Conservation (phyloP, 1,140 invertebrate genomes). For the Meloidogyne floridensis region DNA sequence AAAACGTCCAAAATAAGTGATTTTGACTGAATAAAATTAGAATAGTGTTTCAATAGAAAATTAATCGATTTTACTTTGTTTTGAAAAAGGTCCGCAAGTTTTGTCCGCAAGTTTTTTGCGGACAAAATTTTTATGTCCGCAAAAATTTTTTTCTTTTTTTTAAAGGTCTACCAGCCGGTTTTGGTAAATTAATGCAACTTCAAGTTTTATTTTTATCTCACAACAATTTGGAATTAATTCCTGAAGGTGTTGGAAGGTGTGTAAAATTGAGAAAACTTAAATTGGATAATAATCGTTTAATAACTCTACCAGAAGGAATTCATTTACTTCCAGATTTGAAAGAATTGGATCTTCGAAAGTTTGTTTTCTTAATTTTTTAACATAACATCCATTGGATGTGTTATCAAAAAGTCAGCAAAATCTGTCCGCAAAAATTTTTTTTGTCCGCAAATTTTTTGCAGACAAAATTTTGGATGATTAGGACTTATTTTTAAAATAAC, state of each 20-base stretch:
- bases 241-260: constrained; percentile 94
- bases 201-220: constrained; percentile 95
- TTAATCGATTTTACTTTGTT: too few species aligned
- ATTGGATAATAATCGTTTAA: constrained; percentile 86
- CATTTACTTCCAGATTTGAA: constrained; percentile 84
- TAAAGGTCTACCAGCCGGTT: constrained; percentile 88
- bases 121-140: not conserved
- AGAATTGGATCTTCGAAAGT: constrained; percentile 66
- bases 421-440: too few species aligned
- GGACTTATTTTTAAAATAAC: too few species aligned
- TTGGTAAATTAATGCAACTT: constrained; percentile 88
- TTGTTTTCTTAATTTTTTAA: not conserved
- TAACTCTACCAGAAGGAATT: constrained; percentile 94
- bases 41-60: too few species aligned
- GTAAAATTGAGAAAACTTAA: constrained; percentile 92
- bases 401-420: too few species aligned
- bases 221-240: constrained; percentile 96
- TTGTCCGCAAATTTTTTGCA: too few species aligned
- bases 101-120: too few species aligned
- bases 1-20: too few species aligned
- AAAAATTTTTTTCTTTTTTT: constrained; percentile 13
- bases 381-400: too few species aligned
- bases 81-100: too few species aligned
- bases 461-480: too few species aligned
- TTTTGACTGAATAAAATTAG: too few species aligned